Conservation (phyloP, 2,888 invertebrate species). For the Rhimphoctona megacephalus region DNA sequence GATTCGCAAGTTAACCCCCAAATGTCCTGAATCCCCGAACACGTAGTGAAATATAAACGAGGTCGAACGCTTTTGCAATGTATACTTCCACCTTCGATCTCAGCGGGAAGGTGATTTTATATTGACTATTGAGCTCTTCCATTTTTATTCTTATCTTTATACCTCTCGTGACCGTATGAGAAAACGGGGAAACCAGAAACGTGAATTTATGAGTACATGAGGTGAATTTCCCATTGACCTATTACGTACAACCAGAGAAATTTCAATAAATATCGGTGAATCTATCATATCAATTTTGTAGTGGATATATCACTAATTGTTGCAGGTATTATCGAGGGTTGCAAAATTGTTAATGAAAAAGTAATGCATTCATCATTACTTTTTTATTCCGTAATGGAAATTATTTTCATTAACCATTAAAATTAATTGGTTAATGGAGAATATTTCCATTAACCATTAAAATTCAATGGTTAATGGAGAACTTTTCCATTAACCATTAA, state of each 20-base stretch:
- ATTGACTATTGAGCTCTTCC: conserved; percentile 12
- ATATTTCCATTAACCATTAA: no score
- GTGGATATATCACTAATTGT: not conserved
- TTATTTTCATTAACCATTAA: no score
- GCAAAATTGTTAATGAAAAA: no score
- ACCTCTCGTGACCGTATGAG: conserved; percentile 1
- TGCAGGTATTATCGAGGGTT: no score
- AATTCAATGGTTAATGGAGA: no score
- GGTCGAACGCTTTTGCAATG: conserved; percentile 44
- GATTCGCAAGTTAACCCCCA: not conserved
- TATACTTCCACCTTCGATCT: conserved; percentile 57
- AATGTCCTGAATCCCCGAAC: conserved; percentile 26
- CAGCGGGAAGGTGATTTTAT: conserved; percentile 25
- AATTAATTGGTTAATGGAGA: no score
- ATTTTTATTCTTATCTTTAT: not conserved
- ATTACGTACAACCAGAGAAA: not conserved
- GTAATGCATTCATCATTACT: no score
- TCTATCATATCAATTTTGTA: not conserved
- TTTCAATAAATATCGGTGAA: not conserved
- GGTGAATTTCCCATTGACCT: not conserved
- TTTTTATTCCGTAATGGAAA: no score
- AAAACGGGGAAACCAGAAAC: conserved; percentile 10
- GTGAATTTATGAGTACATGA: not conserved
- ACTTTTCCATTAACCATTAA: no score
- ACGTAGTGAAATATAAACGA: conserved; percentile 32